Evolutionary conservation across 2,113 vertebrate species (phyloP).

Genomic region (Brachirus orientalis): DNA sequence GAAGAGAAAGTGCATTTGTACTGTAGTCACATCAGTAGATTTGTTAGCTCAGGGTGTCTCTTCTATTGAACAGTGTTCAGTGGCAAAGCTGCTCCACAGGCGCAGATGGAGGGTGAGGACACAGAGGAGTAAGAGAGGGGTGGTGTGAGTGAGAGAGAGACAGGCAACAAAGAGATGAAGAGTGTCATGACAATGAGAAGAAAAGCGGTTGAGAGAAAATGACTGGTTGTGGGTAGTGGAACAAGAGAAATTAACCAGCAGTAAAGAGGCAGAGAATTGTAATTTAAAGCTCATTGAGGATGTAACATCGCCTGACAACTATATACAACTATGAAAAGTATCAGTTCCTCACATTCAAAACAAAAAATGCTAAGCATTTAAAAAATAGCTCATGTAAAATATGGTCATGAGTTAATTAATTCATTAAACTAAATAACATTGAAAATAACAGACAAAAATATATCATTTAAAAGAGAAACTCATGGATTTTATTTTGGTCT

Average conservation of each 20-base stretch:
- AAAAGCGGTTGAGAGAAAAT: constrained; percentile 12
- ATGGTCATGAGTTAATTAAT: too few relatives aligned
- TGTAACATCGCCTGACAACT: background rate
- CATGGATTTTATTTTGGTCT: too few relatives aligned
- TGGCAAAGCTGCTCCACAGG: constrained; percentile 43
- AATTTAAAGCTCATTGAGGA: constrained; percentile 18
- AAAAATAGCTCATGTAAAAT: too few relatives aligned
- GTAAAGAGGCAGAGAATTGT: constrained; percentile 2
- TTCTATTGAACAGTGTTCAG: constrained; percentile 24
- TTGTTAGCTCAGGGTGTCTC: constrained; percentile 8
- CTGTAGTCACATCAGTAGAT: constrained; percentile 10
- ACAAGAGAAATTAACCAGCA: constrained; percentile 5
- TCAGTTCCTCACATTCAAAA: background rate
- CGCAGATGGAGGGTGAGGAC: constrained; percentile 54
- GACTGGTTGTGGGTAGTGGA: constrained; percentile 14
- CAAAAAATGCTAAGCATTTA: background rate
- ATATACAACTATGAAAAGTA: too few relatives aligned
- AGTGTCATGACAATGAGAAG: constrained; percentile 20
- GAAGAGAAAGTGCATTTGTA: background rate
- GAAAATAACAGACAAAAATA: too few relatives aligned
- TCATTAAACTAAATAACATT: too few relatives aligned
- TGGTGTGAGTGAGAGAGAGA: background rate
- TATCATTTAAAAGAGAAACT: too few relatives aligned
- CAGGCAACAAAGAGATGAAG: constrained; percentile 3
- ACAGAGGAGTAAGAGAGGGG: constrained; percentile 25